A percentile compares a stretch with the other conserved stretches of the same genome.
phyloP scores from a whole-genome alignment of 2,797 vertebrate genomes.

The Chelmon rostratus region DNA sequence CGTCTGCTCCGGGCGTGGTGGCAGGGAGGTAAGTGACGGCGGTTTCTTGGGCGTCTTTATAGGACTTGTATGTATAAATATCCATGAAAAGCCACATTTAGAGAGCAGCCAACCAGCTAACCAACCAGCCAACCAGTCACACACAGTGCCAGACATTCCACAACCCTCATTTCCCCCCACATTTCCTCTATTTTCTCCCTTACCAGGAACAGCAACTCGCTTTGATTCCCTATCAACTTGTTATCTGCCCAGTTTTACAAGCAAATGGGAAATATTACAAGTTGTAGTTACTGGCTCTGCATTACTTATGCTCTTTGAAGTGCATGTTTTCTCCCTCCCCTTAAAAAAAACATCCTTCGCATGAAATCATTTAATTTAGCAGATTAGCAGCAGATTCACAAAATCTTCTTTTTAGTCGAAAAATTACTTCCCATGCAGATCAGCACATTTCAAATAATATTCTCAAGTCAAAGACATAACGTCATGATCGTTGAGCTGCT shows the following conservation, averaged over 20 bases:
- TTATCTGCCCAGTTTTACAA: constrained; percentile 67
- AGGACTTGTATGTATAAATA: constrained; percentile 65
- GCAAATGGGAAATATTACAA: constrained; percentile 60
- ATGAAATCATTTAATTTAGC: constrained; percentile 53
- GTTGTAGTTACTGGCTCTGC: constrained; percentile 34
- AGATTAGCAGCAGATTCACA: constrained; percentile 24
- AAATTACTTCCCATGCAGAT: constrained; percentile 13
- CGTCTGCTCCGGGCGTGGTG: constrained; percentile 31
- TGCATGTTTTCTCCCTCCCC: constrained; percentile 35
- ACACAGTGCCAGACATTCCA: constrained; percentile 61
- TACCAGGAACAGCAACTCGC: constrained; percentile 46
- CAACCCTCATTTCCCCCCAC: constrained; percentile 39
- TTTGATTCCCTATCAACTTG: constrained; percentile 69
- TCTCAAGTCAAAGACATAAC: background rate
- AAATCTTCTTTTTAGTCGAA: constrained; percentile 12
- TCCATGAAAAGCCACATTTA: constrained; percentile 67
- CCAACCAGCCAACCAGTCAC: constrained; percentile 50
- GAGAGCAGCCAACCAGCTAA: constrained; percentile 56
- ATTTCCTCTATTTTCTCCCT: constrained; percentile 49
- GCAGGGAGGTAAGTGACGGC: constrained; percentile 23
- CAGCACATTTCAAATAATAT: constrained; percentile 9
- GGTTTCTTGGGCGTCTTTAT: constrained; percentile 55
- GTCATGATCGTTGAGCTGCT: background rate
- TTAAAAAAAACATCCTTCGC: constrained; percentile 35
- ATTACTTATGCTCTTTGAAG: constrained; percentile 72